phyloP scores from a whole-genome alignment of 2,888 invertebrate species.

The Drosophila atroscutellata region DNA sequence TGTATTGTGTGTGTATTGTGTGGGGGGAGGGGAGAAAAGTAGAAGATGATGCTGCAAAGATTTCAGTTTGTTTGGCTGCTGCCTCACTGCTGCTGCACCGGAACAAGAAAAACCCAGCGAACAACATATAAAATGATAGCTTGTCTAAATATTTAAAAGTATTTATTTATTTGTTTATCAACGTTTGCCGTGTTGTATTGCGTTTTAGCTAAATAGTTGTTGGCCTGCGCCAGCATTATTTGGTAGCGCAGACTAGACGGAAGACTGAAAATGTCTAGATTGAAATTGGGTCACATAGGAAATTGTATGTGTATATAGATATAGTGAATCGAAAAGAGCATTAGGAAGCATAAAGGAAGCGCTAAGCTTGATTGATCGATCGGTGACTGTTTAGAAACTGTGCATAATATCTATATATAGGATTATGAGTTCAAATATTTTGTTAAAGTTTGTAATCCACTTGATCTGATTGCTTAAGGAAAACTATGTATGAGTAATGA shows the following conservation, averaged over 20 bases:
- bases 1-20: not conserved
- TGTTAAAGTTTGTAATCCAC: not conserved
- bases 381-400: not conserved
- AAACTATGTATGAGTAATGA: not conserved
- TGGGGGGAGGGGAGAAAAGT: not conserved
- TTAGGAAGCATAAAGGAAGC: not conserved
- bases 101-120: slow-evolving; percentile 32
- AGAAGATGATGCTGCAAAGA: slow-evolving; percentile 6
- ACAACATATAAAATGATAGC: slow-evolving; percentile 32
- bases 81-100: slow-evolving; percentile 43
- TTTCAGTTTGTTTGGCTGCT: slow-evolving; percentile 5
- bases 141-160: slow-evolving; percentile 48
- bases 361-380: slow-evolving; percentile 33
- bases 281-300: slow-evolving; percentile 37
- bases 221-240: slow-evolving; percentile 12
- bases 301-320: not conserved
- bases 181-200: slow-evolving; percentile 18
- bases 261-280: slow-evolving; percentile 34
- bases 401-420: not conserved
- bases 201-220: slow-evolving; percentile 35
- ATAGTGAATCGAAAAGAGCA: slow-evolving; percentile 25
- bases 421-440: not conserved
- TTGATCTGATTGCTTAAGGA: not conserved
- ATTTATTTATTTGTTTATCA: slow-evolving; percentile 58
- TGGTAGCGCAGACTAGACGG: slow-evolving; percentile 15